These are phyloP conservation scores for Meteorus sp. DNA, from an alignment of 1,140 invertebrate species.

Conservation along the genomic window DNA sequence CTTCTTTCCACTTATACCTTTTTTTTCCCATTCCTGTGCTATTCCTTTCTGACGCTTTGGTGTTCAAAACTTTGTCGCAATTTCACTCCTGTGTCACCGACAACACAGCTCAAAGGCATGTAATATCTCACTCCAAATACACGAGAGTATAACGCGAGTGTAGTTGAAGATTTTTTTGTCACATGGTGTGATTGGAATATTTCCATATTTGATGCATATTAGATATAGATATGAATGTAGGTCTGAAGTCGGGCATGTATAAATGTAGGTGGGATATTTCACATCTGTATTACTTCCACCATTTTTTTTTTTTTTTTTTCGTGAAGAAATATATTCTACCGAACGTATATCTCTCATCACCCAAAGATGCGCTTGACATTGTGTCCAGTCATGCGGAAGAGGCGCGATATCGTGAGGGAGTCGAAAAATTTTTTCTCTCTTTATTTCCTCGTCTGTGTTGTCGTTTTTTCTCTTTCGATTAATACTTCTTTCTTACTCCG, in stretches of 20 bases:
- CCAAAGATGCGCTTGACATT: background rate
- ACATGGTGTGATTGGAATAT: conserved; percentile 6
- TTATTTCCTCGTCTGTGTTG: too few species aligned
- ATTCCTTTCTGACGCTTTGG: background rate
- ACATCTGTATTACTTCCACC: too few species aligned
- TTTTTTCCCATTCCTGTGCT: background rate
- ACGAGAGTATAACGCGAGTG: background rate
- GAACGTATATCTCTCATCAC: background rate
- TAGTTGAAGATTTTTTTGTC: background rate
- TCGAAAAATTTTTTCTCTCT: conserved; percentile 3
- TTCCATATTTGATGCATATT: background rate
- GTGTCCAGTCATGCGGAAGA: background rate
- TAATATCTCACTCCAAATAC: background rate
- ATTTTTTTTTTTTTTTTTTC: too few species aligned
- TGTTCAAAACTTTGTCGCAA: too few species aligned
- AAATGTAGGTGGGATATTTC: too few species aligned
- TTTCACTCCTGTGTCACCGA: background rate
- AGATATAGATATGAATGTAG: background rate
- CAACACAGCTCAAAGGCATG: background rate
- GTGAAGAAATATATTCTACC: background rate
- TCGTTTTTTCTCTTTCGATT: too few species aligned
- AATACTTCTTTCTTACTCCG: too few species aligned
- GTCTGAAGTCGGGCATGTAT: too few species aligned
- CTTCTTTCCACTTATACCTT: background rate
- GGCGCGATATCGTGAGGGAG: background rate